Base-by-base conservation (phyloP, 2,888 invertebrate species). In the Yponomeuta malinellus region DNA sequence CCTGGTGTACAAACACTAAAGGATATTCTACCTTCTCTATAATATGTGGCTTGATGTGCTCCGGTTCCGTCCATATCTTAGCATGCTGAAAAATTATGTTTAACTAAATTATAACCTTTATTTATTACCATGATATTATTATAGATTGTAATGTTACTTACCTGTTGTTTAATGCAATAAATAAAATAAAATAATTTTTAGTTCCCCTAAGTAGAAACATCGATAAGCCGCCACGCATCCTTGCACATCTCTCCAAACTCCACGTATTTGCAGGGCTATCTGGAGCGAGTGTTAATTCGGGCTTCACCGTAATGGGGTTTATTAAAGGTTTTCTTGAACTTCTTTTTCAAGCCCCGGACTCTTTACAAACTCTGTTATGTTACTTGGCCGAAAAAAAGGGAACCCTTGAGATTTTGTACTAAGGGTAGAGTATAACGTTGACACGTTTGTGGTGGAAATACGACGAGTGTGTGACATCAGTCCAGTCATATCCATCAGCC, bases 311-410 rank as follows among this genome's bases (percentile, higher is more conserved):
- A 84, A 81, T 75, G 78, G 77, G 77, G 82, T 83, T 85, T 87
- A 88, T 87, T 87, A 86, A 85, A 83, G 80, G 79, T 80, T 81
- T 81, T 79, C 78, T 78, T 73, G 78, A 79, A 78, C 78, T 79
- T 59, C 52, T 59, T 59, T 59, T 59, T 59, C 52, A 15, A 59
- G 52, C 15, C 52, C 52, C 12, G 29, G 31, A 10, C 29, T 29
- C 52, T 15, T 15, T 59, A 8, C 52, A 15, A 59, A 59, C 52
- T 59, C 15, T 3, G 52, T 52, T 52, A 52, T 33, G 33, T 33
- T 33, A 33, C 52, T 59, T 3, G 52, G 52, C 15, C 15, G 15
- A 59, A 3, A 15, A 52, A 59, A 59, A 59, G 15, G 52, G 5
- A 59, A 59, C 12, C 2, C 52, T 59, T 59, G 52, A 59, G 52